phyloP scores from a whole-genome alignment of 92 coral and sea anemone genomes.

The Epizoanthus rinbou region DNA sequence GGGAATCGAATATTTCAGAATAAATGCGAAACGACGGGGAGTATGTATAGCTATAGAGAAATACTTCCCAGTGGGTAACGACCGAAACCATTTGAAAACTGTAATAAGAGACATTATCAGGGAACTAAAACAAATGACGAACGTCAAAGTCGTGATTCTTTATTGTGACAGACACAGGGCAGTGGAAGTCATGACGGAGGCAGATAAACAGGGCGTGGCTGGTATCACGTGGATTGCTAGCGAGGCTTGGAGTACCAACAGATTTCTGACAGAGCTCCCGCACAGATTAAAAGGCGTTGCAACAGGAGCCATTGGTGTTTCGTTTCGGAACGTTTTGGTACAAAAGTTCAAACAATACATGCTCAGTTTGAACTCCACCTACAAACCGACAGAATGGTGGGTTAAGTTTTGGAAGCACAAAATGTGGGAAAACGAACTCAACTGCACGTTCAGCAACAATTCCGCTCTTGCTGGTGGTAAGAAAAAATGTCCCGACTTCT shows the following conservation, averaged over 20 bases:
- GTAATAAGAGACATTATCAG: slow-evolving; percentile 49
- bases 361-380: slow-evolving; percentile 52
- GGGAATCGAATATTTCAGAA: slow-evolving; percentile 73
- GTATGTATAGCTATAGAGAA: slow-evolving; percentile 73
- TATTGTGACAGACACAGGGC: slow-evolving; percentile 50
- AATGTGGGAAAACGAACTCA: slow-evolving; percentile 51
- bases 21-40: slow-evolving; percentile 56
- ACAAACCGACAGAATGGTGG: slow-evolving; percentile 76
- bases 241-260: slow-evolving; percentile 72
- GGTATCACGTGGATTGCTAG: slow-evolving; percentile 81
- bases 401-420: slow-evolving; percentile 59
- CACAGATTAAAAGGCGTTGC: slow-evolving; percentile 39
- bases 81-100: background rate
- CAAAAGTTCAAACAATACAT: slow-evolving; percentile 55
- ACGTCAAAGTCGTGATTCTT: slow-evolving; percentile 60
- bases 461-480: slow-evolving; percentile 1
- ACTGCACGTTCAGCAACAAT: slow-evolving; percentile 53
- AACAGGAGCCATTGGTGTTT: slow-evolving; percentile 74
- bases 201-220: slow-evolving; percentile 44
- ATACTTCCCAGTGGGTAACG: slow-evolving; percentile 51
- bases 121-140: slow-evolving; percentile 49
- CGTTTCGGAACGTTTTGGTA: slow-evolving; percentile 55
- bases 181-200: slow-evolving; percentile 49
- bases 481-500: slow-evolving; percentile 43
- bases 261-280: slow-evolving; percentile 4